Percentiles rank a stretch among this genome's conserved stretches.
These are phyloP conservation scores for Columbina picui DNA, from an alignment of 2,113 vertebrate genomes.

Conservation along the genomic window DNA sequence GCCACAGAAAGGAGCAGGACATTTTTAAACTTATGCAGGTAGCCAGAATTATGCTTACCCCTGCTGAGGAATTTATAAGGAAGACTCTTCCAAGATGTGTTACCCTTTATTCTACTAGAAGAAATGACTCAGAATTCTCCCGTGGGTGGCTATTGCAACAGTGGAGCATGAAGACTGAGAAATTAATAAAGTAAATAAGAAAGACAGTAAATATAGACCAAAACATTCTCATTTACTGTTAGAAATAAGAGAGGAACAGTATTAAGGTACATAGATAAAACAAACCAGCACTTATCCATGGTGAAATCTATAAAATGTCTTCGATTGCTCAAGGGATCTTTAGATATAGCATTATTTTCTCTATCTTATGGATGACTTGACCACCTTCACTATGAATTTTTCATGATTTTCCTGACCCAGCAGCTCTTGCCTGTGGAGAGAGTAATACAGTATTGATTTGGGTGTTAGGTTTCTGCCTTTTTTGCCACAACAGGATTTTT, in stretches of 20 bases:
- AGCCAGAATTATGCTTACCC: background rate
- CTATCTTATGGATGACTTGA: conserved; percentile 84
- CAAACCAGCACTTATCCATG: conserved; percentile 83
- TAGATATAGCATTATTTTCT: conserved; percentile 82
- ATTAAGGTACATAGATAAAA: conserved; percentile 81
- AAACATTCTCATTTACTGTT: conserved; percentile 76
- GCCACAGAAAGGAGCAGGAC: background rate
- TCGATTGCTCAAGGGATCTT: conserved; percentile 81
- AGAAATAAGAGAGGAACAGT: conserved; percentile 73
- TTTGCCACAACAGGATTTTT: conserved; percentile 81
- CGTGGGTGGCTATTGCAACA: background rate
- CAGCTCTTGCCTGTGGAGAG: conserved; percentile 84
- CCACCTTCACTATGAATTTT: conserved; percentile 89
- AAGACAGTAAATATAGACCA: conserved; percentile 76
- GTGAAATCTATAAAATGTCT: conserved; percentile 83
- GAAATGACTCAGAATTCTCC: conserved; percentile 26
- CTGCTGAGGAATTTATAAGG: background rate
- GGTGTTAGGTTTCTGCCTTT: conserved; percentile 81
- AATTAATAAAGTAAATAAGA: conserved; percentile 72
- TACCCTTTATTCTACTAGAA: background rate
- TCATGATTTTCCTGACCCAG: conserved; percentile 86
- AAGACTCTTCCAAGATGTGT: background rate
- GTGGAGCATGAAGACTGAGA: conserved; percentile 32
- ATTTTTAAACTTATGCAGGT: background rate
- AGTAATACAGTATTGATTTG: conserved; percentile 86